Evolutionary conservation across 2,797 vertebrate genomes (phyloP), one percentile per base, ranked within the genome.

Genomic region (Phalloptychus januarius): DNA sequence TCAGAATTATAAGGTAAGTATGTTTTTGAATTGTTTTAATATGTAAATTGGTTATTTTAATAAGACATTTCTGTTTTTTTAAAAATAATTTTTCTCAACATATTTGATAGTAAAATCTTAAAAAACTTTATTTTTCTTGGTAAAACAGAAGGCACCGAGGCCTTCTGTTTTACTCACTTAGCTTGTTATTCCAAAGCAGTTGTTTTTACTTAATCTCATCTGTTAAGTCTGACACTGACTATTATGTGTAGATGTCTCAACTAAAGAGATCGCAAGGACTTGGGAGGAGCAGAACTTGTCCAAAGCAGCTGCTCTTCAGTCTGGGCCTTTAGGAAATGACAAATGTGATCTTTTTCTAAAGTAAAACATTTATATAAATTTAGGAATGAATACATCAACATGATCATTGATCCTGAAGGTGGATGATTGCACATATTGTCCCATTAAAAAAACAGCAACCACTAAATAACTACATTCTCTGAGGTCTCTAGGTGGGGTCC

Each of bases 401-500:
- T 7, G 16, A 5, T 38, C 40, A 13, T 70, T 7, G 44, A 28
- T 70, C 12, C 44, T 70, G 42, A 45, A 7, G 67, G 44, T 61
- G 31, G 31, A 44, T 44, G 52, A 80, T 52, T 63, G 40, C 3
- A 15, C 28, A 28, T 56, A 61, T 38, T 72, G 25, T 48, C 10
- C 54, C 42, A 70, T 5, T 80, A 15, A 11, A 65, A 65, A 65
- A 38, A 65, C 16, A 23, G 16, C 7, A 38, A 40, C 16, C 7
- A 63, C 16, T 65, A 65, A 20, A 36, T 74, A 63, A 79, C 54
- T 72, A 58, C 69, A 79, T 44, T 72, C 79, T 87, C 88, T 90
- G 86, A 91, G 90, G 91, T 91, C 85, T 93, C 83, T 85, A 74
- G 81, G 83, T 89, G 82, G 86, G 85, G 86, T 90, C 93, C 93